Evolutionary conservation across 2,797 vertebrate genomes (phyloP).

Genomic region (Discoglossus pictus): DNA sequence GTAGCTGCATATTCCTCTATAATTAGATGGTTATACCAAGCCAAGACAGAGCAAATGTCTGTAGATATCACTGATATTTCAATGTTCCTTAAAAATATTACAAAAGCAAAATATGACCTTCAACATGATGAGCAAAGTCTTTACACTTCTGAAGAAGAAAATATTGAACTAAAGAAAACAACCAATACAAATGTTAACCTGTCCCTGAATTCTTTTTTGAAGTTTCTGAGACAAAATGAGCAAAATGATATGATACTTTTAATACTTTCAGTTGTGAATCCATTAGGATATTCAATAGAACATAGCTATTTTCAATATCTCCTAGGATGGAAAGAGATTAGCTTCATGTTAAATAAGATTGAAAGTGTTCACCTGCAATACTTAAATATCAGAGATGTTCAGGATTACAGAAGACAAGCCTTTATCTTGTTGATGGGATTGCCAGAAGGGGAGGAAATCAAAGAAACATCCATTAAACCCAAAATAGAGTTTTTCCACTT

Average conservation of each 20-base stretch:
- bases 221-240: constrained; percentile 40
- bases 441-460: not conserved
- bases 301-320: constrained; percentile 54
- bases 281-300: constrained; percentile 53
- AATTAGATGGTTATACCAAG: constrained; percentile 56
- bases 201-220: constrained; percentile 51
- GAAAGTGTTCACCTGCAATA: constrained; percentile 41
- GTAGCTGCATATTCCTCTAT: constrained; percentile 54
- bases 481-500: constrained; percentile 55
- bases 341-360: constrained; percentile 55
- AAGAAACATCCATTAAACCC: constrained; percentile 40
- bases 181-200: constrained; percentile 39
- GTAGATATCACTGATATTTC: constrained; percentile 40
- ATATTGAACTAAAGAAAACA: constrained; percentile 49
- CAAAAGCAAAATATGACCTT: constrained; percentile 43
- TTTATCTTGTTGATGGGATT: constrained; percentile 59
- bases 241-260: constrained; percentile 55
- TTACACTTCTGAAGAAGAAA: not conserved
- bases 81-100: constrained; percentile 51
- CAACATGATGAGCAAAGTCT: constrained; percentile 6
- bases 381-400: constrained; percentile 52
- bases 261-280: constrained; percentile 55
- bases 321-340: constrained; percentile 58
- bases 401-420: constrained; percentile 54
- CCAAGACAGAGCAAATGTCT: rapidly evolving